These are phyloP conservation scores for Trididemnum miniatum DNA, from an alignment of 23 tunicate species.

Conservation along the genomic window DNA sequence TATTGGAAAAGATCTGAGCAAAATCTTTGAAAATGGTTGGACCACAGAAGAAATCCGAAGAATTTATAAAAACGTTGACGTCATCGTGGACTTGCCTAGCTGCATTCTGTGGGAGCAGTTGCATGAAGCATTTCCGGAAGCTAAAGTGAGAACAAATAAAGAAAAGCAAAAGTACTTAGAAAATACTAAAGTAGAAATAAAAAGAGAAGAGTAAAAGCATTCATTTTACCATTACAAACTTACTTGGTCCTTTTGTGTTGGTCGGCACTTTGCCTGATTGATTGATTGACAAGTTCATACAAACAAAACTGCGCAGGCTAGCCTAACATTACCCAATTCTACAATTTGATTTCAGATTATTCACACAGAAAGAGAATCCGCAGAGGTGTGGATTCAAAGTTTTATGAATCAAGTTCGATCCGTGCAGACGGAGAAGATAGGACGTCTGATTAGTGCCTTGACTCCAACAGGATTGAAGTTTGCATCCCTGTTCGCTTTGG, in stretches of 20 bases:
- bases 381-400: conserved; percentile 44
- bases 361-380: conserved; percentile 40
- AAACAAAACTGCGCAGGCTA: too few species aligned
- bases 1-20: conserved; percentile 9
- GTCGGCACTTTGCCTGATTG: too few species aligned
- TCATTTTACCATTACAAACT: not conserved
- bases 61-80: conserved; percentile 44
- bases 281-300: too few species aligned
- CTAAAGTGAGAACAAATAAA: conserved; percentile 46
- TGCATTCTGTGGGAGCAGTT: conserved; percentile 53
- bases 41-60: conserved; percentile 18
- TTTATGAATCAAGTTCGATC: conserved; percentile 18
- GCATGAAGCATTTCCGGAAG: conserved; percentile 51
- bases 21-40: conserved; percentile 19
- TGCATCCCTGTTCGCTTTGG: not conserved
- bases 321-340: too few species aligned
- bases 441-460: not conserved
- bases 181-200: too few species aligned
- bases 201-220: too few species aligned
- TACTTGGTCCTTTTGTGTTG: too few species aligned
- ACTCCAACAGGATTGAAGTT: conserved; percentile 31
- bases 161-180: too few species aligned
- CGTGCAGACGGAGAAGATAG: not conserved
- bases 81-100: conserved; percentile 43
- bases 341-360: conserved; percentile 35